Conservation (phyloP, 2,113 vertebrate species). For the Phainopepla nitens region DNA sequence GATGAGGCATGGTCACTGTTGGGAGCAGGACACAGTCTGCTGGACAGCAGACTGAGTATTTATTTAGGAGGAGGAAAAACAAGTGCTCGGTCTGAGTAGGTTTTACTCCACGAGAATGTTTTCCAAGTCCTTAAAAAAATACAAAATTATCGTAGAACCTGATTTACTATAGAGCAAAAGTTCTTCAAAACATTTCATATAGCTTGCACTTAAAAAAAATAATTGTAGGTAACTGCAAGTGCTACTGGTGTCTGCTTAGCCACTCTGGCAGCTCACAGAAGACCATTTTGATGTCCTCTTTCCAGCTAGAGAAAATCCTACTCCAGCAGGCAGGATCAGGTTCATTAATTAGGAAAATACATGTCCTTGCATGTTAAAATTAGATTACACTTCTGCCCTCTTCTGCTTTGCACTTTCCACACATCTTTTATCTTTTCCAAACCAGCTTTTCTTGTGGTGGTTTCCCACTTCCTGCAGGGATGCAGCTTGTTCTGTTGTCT, state of each 20-base stretch:
- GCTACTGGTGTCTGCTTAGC: background rate
- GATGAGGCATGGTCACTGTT: background rate
- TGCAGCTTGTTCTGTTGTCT: background rate
- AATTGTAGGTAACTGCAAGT: fast-evolving
- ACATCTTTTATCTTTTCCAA: background rate
- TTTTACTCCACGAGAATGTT: background rate
- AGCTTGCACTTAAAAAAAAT: background rate
- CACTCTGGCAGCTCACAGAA: background rate
- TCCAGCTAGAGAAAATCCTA: background rate
- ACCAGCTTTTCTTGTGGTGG: background rate
- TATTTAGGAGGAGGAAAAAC: background rate
- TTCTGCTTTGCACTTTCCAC: background rate
- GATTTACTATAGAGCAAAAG: background rate
- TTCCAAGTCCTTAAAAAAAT: background rate
- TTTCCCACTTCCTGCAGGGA: background rate
- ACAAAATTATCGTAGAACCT: background rate
- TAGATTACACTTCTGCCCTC: background rate
- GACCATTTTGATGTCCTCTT: background rate
- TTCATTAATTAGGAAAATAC: background rate
- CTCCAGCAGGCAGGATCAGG: background rate
- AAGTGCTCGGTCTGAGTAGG: fast-evolving
- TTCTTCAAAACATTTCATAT: background rate
- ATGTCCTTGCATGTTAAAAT: background rate
- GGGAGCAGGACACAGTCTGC: background rate
- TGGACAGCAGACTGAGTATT: background rate